phyloP scores from a whole-genome alignment of 2,888 invertebrate genomes.

The Halocaridina rubra region DNA sequence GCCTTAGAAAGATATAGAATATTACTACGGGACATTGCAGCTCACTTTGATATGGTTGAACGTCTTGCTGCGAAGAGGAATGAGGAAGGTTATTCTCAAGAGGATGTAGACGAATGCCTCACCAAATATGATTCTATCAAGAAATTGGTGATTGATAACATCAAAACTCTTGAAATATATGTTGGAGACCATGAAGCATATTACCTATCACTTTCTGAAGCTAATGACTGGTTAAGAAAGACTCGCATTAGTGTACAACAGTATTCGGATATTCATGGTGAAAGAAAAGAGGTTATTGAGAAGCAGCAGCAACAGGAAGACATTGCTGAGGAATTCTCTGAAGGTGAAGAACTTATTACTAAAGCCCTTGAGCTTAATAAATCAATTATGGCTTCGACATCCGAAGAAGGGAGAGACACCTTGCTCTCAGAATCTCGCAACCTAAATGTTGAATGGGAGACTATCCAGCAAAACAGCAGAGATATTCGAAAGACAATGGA shows the following conservation, averaged over 20 bases:
- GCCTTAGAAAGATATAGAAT: constrained; percentile 88
- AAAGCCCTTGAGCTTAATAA: constrained; percentile 81
- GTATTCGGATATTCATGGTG: constrained; percentile 88
- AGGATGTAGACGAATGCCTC: constrained; percentile 77
- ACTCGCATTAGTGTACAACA: constrained; percentile 85
- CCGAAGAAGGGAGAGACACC: constrained; percentile 84
- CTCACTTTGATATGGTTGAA: constrained; percentile 82
- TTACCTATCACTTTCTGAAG: constrained; percentile 83
- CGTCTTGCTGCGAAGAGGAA: constrained; percentile 80
- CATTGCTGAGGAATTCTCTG: constrained; percentile 77
- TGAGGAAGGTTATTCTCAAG: constrained; percentile 77
- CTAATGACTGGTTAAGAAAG: constrained; percentile 86
- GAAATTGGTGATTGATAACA: constrained; percentile 76
- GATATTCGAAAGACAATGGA: constrained; percentile 81
- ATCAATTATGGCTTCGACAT: constrained; percentile 73
- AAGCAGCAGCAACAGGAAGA: constrained; percentile 81
- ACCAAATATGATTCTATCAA: constrained; percentile 79
- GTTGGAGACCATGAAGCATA: constrained; percentile 89
- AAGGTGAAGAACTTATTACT: constrained; percentile 81
- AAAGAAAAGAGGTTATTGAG: constrained; percentile 77
- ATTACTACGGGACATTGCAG: constrained; percentile 83
- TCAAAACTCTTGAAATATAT: constrained; percentile 78
- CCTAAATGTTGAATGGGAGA: constrained; percentile 84
- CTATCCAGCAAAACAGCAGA: constrained; percentile 79
- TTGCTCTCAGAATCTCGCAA: constrained; percentile 86